Evolutionary conservation across 2,113 vertebrate genomes (phyloP).

Genomic region (Bambusicola thoracicus): DNA sequence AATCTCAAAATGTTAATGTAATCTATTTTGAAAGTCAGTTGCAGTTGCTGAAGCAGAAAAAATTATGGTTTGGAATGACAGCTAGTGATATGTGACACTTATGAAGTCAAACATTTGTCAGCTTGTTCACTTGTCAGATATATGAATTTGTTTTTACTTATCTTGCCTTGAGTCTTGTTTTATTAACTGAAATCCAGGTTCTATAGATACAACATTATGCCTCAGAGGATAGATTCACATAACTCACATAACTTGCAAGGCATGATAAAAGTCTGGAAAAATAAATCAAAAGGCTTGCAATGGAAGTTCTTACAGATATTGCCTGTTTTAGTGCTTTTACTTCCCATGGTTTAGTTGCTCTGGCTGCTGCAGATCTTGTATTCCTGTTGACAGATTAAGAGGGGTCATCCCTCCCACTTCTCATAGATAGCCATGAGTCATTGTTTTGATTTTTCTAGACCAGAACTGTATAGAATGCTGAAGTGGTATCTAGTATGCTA

Average conservation of each 20-base stretch:
- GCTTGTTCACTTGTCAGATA: conserved; percentile 27
- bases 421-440: neutral
- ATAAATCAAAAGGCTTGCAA: neutral
- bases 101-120: conserved; percentile 47
- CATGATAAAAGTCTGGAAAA: neutral
- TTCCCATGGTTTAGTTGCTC: neutral
- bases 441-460: neutral
- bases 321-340: neutral
- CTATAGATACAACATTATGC: neutral
- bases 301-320: neutral
- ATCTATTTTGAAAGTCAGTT: conserved; percentile 5
- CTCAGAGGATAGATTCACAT: conserved; percentile 1
- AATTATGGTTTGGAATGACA: neutral
- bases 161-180: conserved; percentile 29
- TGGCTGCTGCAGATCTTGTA: neutral
- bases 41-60: neutral
- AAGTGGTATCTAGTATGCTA: neutral
- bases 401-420: neutral
- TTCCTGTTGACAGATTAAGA: neutral
- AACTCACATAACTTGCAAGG: neutral
- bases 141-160: conserved; percentile 29
- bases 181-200: conserved; percentile 1
- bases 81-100: neutral
- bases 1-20: neutral
- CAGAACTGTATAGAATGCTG: neutral